These are phyloP conservation scores for Cryptocheilus praepositus DNA, from an alignment of 2,888 invertebrate genomes.

Conservation along the genomic window DNA sequence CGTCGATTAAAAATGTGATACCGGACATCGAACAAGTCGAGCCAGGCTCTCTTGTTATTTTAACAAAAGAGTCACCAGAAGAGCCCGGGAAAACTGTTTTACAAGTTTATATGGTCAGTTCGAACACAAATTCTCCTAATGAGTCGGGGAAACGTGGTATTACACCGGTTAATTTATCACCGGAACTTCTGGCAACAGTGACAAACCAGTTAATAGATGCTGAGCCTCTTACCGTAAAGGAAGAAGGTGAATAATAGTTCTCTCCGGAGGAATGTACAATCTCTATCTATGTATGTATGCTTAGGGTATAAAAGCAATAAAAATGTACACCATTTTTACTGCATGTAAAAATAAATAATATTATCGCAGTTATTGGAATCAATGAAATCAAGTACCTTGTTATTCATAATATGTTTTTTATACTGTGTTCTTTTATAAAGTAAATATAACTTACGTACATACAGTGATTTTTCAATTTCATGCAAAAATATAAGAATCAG, in stretches of 20 bases:
- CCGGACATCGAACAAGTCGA: slow-evolving; percentile 67
- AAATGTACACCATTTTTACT: too few species aligned
- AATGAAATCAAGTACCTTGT: too few species aligned
- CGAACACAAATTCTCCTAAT: slow-evolving; percentile 54
- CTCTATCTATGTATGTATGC: too few species aligned
- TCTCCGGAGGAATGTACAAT: too few species aligned
- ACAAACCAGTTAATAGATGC: slow-evolving; percentile 53
- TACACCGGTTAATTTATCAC: slow-evolving; percentile 68
- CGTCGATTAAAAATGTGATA: slow-evolving; percentile 55
- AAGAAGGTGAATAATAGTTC: slow-evolving; percentile 33
- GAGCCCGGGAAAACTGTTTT: slow-evolving; percentile 73
- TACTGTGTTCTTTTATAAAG: too few species aligned
- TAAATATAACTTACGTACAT: too few species aligned
- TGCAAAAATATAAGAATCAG: too few species aligned
- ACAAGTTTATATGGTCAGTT: slow-evolving; percentile 76
- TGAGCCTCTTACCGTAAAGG: slow-evolving; percentile 41
- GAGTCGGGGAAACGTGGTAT: slow-evolving; percentile 59
- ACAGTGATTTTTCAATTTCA: too few species aligned
- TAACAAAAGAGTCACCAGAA: slow-evolving; percentile 74
- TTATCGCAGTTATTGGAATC: too few species aligned
- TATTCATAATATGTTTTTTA: too few species aligned
- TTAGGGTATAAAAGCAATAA: too few species aligned
- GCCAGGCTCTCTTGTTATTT: slow-evolving; percentile 77
- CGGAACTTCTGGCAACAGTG: slow-evolving; percentile 69
- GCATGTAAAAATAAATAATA: too few species aligned